Percentiles rank a stretch among this genome's conserved stretches.
Conservation (phyloP, 2,797 vertebrate genomes). For the Mormyrops boulengeri region DNA sequence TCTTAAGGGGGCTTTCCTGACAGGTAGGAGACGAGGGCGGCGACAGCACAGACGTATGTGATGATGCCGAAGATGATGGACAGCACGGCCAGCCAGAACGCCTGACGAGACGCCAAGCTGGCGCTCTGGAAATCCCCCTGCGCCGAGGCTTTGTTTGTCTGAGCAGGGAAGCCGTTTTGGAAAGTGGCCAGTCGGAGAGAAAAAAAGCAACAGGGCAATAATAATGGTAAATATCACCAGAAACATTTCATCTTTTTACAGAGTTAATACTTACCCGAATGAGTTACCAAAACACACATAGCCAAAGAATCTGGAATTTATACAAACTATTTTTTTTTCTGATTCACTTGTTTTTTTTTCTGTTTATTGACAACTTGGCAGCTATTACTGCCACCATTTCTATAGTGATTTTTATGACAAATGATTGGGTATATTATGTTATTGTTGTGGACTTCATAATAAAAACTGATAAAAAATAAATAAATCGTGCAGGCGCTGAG, state of each 20-base stretch:
- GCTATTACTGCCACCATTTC: background rate
- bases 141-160: constrained; percentile 82
- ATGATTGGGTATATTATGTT: background rate
- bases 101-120: constrained; percentile 69
- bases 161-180: constrained; percentile 20
- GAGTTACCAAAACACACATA: background rate
- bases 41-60: constrained; percentile 73
- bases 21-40: constrained; percentile 75
- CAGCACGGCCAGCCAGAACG: constrained; percentile 76
- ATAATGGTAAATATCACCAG: background rate
- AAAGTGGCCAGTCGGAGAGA: background rate
- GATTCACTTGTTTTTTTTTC: background rate
- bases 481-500: background rate
- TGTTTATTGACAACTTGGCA: background rate
- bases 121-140: constrained; percentile 75
- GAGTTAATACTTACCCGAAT: background rate
- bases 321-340: background rate
- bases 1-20: constrained; percentile 74
- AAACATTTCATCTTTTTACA: background rate
- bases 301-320: background rate
- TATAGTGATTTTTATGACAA: background rate
- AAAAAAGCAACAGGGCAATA: background rate
- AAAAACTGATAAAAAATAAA: background rate
- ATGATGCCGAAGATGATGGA: constrained; percentile 79
- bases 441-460: background rate